Base-by-base conservation (phyloP, 2,113 vertebrate genomes). In the Amia ocellicauda region DNA sequence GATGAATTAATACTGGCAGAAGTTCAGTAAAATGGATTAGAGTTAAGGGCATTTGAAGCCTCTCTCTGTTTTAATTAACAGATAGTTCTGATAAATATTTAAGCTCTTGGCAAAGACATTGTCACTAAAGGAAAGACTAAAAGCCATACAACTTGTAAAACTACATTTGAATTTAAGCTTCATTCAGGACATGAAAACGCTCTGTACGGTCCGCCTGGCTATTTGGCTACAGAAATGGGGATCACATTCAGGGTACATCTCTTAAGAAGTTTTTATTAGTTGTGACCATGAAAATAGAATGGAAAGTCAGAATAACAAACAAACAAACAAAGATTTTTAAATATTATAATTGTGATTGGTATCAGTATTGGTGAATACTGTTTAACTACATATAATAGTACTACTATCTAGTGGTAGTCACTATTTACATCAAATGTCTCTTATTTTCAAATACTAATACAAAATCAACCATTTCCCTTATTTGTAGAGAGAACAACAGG, bases 71-170 rank as follows among this genome's bases (percentile, higher is more conserved):
- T 83, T 85, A 85, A 86, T 86, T 87, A 82, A 76, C 69, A 69
- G 55, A 79, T 77, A 82, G 69, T 65, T 77, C 77, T 81, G 74
- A 84, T 84, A 80, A 80, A 83, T 83, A 85, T 85, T 85, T 83
- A 77, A 81, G 82, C 68, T 68, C 64, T 71, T 72, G 70, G 74
- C 78, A 80, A 66, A 77, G 79, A 72, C 79, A 74, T 66, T 69
- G 72, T 63, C 74, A 68, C 68, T 75, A 56, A 73, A 64, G 66
- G 66, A 75, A 53, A 57, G 2, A 59, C 69, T 67, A 51, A 62
- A 47, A 47, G 45, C 45, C 10, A 47, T 16, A 19, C n/a, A 47
- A 47, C 16, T 47, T 47, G 45, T 5, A 47, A n/a, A n/a, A n/a
- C n/a, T n/a, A n/a, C 4, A n/a, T n/a, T n/a, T 16, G 45, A 7